Evolutionary conservation across 2,113 vertebrate species (phyloP).

Genomic region (Labrus mixtus): DNA sequence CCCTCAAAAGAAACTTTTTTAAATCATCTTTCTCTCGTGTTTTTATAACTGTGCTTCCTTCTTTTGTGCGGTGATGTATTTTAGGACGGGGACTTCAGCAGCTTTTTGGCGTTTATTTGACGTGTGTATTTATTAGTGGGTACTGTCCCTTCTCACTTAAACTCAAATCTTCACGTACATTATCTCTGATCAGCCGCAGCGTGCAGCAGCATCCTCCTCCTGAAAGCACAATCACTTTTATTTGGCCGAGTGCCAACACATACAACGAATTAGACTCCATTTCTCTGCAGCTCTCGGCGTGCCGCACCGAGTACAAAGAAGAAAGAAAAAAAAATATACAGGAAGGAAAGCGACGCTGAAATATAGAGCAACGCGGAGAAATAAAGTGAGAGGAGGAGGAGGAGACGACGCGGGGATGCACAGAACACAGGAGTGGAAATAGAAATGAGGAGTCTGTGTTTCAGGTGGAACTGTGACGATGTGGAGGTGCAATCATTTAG

Average conservation of each 20-base stretch:
- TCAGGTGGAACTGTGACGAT: not conserved
- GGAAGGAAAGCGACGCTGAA: conserved; percentile 20
- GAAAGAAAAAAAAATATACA: not conserved
- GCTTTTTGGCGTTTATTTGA: not conserved
- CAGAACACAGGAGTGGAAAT: conserved; percentile 7
- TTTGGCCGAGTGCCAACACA: not conserved
- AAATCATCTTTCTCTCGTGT: too few species aligned
- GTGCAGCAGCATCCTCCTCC: not conserved
- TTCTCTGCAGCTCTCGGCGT: conserved; percentile 6
- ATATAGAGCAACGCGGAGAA: conserved; percentile 12
- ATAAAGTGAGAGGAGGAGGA: conserved; percentile 8
- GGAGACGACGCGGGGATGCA: not conserved
- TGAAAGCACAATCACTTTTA: not conserved
- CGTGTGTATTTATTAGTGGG: too few species aligned
- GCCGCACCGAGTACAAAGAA: not conserved
- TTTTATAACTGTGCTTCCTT: too few species aligned
- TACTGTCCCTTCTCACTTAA: too few species aligned
- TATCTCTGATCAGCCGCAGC: not conserved
- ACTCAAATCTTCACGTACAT: not conserved
- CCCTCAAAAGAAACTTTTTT: too few species aligned
- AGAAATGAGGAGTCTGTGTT: not conserved
- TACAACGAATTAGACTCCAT: not conserved
- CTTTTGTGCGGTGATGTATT: too few species aligned
- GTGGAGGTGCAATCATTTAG: too few species aligned
- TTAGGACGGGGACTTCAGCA: too few species aligned